Percentiles rank a stretch among this genome's conserved stretches.
phyloP scores from a whole-genome alignment of 2,888 invertebrate species.

The Lepidochitona cinerea region DNA sequence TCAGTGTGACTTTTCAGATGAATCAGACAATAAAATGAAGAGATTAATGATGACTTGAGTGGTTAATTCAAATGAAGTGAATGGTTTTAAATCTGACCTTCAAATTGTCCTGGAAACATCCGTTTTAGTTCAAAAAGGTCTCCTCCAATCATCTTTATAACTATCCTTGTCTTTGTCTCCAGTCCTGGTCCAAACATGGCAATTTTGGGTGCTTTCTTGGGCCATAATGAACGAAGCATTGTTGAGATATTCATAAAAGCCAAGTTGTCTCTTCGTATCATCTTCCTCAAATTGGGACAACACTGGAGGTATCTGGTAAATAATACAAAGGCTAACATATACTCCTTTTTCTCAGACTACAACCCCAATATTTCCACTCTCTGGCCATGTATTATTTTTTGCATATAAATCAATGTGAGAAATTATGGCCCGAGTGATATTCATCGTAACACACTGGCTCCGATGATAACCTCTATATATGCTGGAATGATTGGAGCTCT shows the following conservation, averaged over 20 bases:
- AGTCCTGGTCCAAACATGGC: constrained; percentile 65
- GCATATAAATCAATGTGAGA: too few relatives aligned
- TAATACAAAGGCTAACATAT: neutral
- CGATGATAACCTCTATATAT: too few relatives aligned
- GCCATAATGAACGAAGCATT: constrained; percentile 41
- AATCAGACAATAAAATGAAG: too few relatives aligned
- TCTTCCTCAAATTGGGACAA: constrained; percentile 48
- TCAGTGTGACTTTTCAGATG: too few relatives aligned
- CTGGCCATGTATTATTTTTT: too few relatives aligned
- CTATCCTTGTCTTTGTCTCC: constrained; percentile 50
- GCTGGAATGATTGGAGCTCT: too few relatives aligned
- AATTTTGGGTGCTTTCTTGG: constrained; percentile 53
- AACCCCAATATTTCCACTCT: too few relatives aligned
- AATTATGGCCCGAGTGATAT: too few relatives aligned
- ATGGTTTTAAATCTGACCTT: constrained; percentile 39
- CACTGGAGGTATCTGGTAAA: constrained; percentile 55
- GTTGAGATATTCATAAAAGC: constrained; percentile 52
- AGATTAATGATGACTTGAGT: neutral
- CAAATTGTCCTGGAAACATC: constrained; percentile 62
- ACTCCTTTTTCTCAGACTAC: too few relatives aligned
- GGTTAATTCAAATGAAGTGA: neutral
- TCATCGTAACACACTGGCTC: too few relatives aligned
- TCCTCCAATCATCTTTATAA: constrained; percentile 48
- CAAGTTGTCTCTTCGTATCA: constrained; percentile 43
- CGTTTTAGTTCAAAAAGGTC: constrained; percentile 38